Percentiles rank a stretch among this genome's conserved stretches.
phyloP scores from a whole-genome alignment of 2,797 vertebrate genomes.

The Thunnus albacares region DNA sequence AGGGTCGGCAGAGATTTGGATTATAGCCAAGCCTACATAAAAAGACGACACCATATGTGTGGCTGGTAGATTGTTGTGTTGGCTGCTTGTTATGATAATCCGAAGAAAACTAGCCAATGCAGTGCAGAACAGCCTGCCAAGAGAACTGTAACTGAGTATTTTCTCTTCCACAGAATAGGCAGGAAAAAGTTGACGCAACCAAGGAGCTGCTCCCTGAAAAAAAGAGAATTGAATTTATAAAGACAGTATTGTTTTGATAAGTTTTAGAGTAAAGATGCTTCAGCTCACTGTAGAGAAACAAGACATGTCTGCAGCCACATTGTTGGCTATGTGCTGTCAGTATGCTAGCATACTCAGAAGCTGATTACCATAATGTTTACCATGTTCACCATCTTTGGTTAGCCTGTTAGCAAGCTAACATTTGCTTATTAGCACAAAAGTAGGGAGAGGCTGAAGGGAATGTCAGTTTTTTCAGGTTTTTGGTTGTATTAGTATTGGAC shows the following conservation, averaged over 20 bases:
- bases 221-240: not conserved
- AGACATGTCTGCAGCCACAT: not conserved
- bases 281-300: not conserved
- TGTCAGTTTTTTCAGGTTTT: too few relatives aligned
- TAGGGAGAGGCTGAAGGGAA: too few relatives aligned
- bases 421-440: too few relatives aligned
- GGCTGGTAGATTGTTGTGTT: slow-evolving; percentile 7
- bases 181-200: not conserved
- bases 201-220: slow-evolving; percentile 6
- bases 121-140: not conserved
- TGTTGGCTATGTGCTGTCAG: too few relatives aligned
- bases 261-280: not conserved
- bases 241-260: not conserved
- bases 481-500: too few relatives aligned
- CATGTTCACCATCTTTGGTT: too few relatives aligned
- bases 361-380: too few relatives aligned
- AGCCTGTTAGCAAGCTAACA: too few relatives aligned
- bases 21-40: not conserved
- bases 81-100: slow-evolving; percentile 26
- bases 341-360: too few relatives aligned
- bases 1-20: not conserved
- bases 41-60: slow-evolving; percentile 9
- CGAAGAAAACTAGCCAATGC: not conserved
- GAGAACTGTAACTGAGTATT: slow-evolving; percentile 6
- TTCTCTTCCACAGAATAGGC: not conserved